Evolutionary conservation across 2,797 vertebrate genomes (phyloP).

Genomic region (Synaphobranchus kaupii): DNA sequence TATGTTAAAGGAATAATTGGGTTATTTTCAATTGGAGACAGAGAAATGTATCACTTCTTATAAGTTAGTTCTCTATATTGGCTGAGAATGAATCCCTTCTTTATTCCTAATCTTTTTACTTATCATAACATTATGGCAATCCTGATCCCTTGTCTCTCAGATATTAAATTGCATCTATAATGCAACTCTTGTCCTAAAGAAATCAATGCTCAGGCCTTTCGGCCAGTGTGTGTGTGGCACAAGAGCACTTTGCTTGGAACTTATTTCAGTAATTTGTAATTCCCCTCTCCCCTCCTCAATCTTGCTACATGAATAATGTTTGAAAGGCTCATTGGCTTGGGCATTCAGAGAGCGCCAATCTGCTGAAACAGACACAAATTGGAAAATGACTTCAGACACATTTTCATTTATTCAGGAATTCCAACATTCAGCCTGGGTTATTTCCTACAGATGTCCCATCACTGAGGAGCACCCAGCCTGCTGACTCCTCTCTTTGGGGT

Average conservation of each 20-base stretch:
- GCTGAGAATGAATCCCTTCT: slow-evolving; percentile 83
- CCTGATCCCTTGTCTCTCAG: slow-evolving; percentile 76
- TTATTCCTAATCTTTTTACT: slow-evolving; percentile 79
- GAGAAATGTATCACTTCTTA: slow-evolving; percentile 67
- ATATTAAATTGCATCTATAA: slow-evolving; percentile 81
- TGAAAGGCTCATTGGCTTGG: slow-evolving; percentile 52
- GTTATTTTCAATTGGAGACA: slow-evolving; percentile 57
- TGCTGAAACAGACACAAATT: slow-evolving; percentile 68
- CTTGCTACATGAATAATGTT: slow-evolving; percentile 63
- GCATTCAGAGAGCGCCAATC: slow-evolving; percentile 68
- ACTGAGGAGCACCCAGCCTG: slow-evolving; percentile 52
- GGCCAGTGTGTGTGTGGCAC: slow-evolving; percentile 54
- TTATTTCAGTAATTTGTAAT: slow-evolving; percentile 65
- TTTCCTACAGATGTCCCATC: slow-evolving; percentile 52
- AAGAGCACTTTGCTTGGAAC: slow-evolving; percentile 71
- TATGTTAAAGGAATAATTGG: slow-evolving; percentile 60
- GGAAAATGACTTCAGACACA: slow-evolving; percentile 65
- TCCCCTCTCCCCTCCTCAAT: slow-evolving; percentile 50
- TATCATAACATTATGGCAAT: slow-evolving; percentile 81
- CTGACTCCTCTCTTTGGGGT: slow-evolving; percentile 29
- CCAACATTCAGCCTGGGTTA: slow-evolving; percentile 54
- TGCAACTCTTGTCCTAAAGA: slow-evolving; percentile 73
- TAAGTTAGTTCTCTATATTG: slow-evolving; percentile 77
- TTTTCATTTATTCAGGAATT: slow-evolving; percentile 59
- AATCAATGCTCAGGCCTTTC: slow-evolving; percentile 57